Percentiles rank a stretch among this genome's conserved stretches.
These are phyloP conservation scores for Leptinotarsa haldemani DNA, from an alignment of 2,888 invertebrate species.

Conservation along the genomic window DNA sequence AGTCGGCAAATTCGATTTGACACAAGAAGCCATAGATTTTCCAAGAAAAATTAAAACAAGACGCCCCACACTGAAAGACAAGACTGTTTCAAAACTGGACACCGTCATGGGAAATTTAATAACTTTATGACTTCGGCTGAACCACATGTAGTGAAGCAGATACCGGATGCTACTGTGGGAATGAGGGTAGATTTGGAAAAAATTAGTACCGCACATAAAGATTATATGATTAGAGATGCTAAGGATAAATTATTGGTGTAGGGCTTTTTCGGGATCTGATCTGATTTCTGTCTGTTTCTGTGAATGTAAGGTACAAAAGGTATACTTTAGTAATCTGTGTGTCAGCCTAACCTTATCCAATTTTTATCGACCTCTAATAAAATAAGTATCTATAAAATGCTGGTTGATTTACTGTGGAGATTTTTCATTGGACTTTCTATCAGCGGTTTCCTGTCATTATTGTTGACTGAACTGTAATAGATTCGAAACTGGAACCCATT, in stretches of 20 bases:
- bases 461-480: too few species aligned
- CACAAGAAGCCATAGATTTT: constrained; percentile 21
- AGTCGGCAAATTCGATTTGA: constrained; percentile 13
- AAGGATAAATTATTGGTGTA: background rate
- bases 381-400: too few species aligned
- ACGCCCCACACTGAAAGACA: constrained; percentile 5
- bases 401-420: too few species aligned
- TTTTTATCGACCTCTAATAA: too few species aligned
- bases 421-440: too few species aligned
- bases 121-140: constrained; percentile 13
- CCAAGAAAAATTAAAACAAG: constrained; percentile 1
- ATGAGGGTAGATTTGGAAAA: background rate
- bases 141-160: constrained; percentile 9
- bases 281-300: background rate
- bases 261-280: too few species aligned
- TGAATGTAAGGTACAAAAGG: too few species aligned
- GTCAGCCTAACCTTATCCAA: too few species aligned
- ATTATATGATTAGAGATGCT: constrained; percentile 1
- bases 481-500: too few species aligned
- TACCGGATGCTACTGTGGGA: background rate
- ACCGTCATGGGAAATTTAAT: constrained; percentile 14
- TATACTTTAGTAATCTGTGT: too few species aligned
- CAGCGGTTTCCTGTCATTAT: too few species aligned
- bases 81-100: constrained; percentile 10
- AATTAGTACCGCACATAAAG: constrained; percentile 16